A percentile compares a stretch with the other conserved stretches of the same genome.
Evolutionary conservation across 2,888 invertebrate genomes (phyloP).

Genomic region (Erebia aethiops): DNA sequence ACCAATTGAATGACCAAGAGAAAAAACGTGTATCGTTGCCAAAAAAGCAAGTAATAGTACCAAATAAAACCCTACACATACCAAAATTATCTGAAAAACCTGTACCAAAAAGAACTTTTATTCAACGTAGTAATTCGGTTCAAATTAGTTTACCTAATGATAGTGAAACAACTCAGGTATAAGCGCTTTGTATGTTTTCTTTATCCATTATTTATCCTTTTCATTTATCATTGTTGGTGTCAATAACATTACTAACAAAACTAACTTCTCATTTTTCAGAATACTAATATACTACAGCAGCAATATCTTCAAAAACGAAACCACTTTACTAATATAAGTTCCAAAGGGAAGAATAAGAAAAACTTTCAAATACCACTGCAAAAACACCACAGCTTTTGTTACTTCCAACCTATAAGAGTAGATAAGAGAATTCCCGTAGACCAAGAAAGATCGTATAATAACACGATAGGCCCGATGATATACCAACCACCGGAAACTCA

Average conservation of each 20-base stretch:
- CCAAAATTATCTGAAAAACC: conserved; percentile 78
- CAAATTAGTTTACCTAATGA: conserved; percentile 65
- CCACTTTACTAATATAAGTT: conserved; percentile 79
- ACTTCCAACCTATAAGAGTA: conserved; percentile 85
- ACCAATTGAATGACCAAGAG: conserved; percentile 69
- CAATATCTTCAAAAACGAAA: conserved; percentile 83
- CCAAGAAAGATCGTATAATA: conserved; percentile 72
- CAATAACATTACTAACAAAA: conserved; percentile 61
- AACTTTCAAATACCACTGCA: conserved; percentile 85
- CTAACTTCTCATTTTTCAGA: conserved; percentile 78
- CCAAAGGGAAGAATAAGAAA: conserved; percentile 83
- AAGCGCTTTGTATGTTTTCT: conserved; percentile 59
- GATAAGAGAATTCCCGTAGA: conserved; percentile 81
- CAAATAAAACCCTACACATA: conserved; percentile 78
- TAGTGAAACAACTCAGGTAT: conserved; percentile 74
- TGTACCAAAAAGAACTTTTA: conserved; percentile 72
- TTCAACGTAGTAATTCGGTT: conserved; percentile 74
- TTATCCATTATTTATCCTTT: conserved; percentile 44
- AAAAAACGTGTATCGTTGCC: conserved; percentile 70
- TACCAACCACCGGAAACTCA: conserved; percentile 72
- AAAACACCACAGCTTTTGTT: conserved; percentile 86
- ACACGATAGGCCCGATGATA: conserved; percentile 75
- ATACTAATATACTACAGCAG: conserved; percentile 83
- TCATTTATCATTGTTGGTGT: conserved; percentile 48
- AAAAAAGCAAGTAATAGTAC: conserved; percentile 72